Percentiles rank a stretch among this genome's conserved stretches.
Evolutionary conservation across 2,113 vertebrate genomes (phyloP).

Genomic region (Nycticryphes semicollaris): DNA sequence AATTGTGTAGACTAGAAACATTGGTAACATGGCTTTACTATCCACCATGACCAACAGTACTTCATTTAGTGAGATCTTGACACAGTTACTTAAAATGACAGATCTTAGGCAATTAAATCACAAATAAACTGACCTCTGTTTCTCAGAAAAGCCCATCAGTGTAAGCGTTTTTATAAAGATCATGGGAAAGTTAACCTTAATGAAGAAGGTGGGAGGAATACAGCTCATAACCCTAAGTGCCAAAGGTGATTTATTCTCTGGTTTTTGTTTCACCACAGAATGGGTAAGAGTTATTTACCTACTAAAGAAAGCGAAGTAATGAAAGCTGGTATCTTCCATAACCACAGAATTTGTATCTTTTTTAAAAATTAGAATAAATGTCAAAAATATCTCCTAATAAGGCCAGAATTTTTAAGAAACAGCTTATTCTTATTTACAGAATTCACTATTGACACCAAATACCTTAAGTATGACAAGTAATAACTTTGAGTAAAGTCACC

Average conservation of each 20-base stretch:
- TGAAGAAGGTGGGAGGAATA: not conserved
- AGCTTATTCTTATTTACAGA: not conserved
- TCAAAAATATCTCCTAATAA: not conserved
- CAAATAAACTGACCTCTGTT: not conserved
- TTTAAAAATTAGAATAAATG: not conserved
- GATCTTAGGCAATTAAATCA: not conserved
- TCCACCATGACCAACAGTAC: not conserved
- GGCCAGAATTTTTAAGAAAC: not conserved
- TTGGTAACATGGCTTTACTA: not conserved
- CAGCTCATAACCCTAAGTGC: not conserved
- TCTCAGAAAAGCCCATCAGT: not conserved
- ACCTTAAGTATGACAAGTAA: not conserved
- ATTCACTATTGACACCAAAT: not conserved
- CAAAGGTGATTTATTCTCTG: not conserved
- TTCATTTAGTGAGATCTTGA: not conserved
- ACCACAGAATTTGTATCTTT: not conserved
- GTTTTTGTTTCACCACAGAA: not conserved
- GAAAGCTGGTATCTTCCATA: not conserved
- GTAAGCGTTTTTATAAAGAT: not conserved
- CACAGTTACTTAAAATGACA: not conserved
- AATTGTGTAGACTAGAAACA: not conserved
- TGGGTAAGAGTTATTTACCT: not conserved
- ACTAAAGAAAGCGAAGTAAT: not conserved
- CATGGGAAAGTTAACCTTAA: not conserved
- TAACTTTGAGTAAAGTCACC: not conserved